Evolutionary conservation across 2,888 invertebrate genomes (phyloP).

Genomic region (Himalopsyche japonica): DNA sequence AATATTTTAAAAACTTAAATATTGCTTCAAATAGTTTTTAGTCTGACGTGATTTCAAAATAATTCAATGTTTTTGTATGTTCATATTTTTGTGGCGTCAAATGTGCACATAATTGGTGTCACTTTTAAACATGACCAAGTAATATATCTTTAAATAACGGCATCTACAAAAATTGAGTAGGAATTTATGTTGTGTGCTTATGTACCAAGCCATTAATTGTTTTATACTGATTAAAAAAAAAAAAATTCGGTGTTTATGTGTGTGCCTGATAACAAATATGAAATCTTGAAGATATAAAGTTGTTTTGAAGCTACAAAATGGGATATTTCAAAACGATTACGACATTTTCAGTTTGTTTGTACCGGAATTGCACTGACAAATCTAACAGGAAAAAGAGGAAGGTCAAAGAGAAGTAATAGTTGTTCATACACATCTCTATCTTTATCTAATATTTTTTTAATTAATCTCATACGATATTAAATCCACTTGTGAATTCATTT

Average conservation of each 20-base stretch:
- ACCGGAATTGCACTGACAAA: slow-evolving; percentile 23
- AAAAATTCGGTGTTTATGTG: too few species aligned
- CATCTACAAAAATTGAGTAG: background rate
- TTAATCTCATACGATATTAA: background rate
- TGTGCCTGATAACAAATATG: too few species aligned
- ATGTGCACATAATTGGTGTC: background rate
- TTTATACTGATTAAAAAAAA: too few species aligned
- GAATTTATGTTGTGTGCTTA: background rate
- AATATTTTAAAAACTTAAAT: background rate
- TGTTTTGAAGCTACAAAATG: slow-evolving; percentile 6
- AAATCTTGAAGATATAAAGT: too few species aligned
- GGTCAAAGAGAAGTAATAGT: slow-evolving; percentile 22
- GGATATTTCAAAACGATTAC: slow-evolving; percentile 29
- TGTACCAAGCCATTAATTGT: too few species aligned
- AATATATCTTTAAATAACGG: background rate
- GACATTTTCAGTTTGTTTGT: slow-evolving; percentile 26
- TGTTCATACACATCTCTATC: too few species aligned
- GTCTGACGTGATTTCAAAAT: background rate
- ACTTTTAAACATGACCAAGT: background rate
- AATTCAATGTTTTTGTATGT: too few species aligned
- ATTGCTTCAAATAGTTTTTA: background rate
- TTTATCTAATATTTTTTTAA: background rate
- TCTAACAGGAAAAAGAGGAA: slow-evolving; percentile 23
- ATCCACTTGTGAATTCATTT: too few species aligned
- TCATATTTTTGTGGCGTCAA: background rate